Evolutionary conservation across 1,140 invertebrate species (phyloP).

Genomic region (Carcinoscorpius rotundicauda): DNA sequence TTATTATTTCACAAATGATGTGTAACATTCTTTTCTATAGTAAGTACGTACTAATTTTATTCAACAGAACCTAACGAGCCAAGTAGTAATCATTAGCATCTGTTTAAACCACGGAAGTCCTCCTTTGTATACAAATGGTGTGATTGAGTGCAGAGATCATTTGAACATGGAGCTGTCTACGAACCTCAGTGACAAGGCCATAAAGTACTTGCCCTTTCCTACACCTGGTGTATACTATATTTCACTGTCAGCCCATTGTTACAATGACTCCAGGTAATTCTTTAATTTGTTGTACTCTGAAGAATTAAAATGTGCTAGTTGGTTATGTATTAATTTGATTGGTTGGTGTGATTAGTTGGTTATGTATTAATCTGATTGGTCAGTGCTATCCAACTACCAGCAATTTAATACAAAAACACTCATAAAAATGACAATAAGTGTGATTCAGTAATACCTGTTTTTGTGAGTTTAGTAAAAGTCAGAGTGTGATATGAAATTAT

Average conservation of each 20-base stretch:
- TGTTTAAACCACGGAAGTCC: constrained; percentile 46
- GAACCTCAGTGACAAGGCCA: constrained; percentile 26
- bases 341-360: too few species aligned
- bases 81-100: constrained; percentile 41
- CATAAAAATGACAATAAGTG: too few species aligned
- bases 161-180: constrained; percentile 41
- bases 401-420: too few species aligned
- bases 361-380: too few species aligned
- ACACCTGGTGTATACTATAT: constrained; percentile 60
- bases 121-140: constrained; percentile 36
- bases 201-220: constrained; percentile 56
- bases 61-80: constrained; percentile 32
- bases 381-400: too few species aligned
- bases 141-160: constrained; percentile 45
- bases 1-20: too few species aligned
- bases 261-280: constrained; percentile 7
- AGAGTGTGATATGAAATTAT: too few species aligned
- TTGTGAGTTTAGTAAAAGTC: too few species aligned
- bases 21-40: too few species aligned
- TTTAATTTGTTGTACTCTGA: not conserved
- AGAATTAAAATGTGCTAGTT: too few species aligned
- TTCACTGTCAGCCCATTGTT: constrained; percentile 26
- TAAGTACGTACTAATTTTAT: not conserved
- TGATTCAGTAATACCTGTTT: too few species aligned
- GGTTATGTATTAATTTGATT: too few species aligned